Evolutionary conservation across 1,140 invertebrate genomes (phyloP).

Genomic region (Trichonephila clavipes): DNA sequence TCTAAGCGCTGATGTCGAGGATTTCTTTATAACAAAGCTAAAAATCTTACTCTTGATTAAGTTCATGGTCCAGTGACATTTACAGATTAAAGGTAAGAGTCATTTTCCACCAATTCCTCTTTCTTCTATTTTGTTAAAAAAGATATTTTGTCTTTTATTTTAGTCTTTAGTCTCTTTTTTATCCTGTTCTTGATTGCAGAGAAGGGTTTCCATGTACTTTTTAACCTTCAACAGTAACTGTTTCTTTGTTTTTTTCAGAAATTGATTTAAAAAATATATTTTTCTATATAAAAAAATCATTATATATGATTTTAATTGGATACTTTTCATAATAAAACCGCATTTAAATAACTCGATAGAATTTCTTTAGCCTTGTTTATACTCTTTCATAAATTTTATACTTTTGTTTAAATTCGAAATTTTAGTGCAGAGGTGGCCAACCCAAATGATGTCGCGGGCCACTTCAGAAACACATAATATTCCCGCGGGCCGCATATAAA

Average conservation of each 20-base stretch:
- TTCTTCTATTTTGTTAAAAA: background rate
- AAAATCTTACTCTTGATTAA: constrained; percentile 16
- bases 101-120: background rate
- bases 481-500: too few species aligned
- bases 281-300: too few species aligned
- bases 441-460: too few species aligned
- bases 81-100: constrained; percentile 1
- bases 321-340: too few species aligned
- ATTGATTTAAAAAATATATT: background rate
- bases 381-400: too few species aligned
- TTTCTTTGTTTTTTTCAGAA: background rate
- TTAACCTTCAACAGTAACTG: background rate
- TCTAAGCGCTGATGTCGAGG: background rate
- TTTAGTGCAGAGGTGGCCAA: too few species aligned
- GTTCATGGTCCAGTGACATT: background rate
- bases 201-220: background rate
- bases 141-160: too few species aligned
- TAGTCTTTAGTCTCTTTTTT: background rate
- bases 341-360: too few species aligned
- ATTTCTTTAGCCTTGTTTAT: too few species aligned
- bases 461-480: too few species aligned
- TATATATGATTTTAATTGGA: too few species aligned
- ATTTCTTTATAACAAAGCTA: background rate
- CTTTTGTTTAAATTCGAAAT: too few species aligned
- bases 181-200: background rate